These are phyloP conservation scores for Peromyscus aztecus DNA, from an alignment of 2,797 vertebrate genomes.

Conservation along the genomic window DNA sequence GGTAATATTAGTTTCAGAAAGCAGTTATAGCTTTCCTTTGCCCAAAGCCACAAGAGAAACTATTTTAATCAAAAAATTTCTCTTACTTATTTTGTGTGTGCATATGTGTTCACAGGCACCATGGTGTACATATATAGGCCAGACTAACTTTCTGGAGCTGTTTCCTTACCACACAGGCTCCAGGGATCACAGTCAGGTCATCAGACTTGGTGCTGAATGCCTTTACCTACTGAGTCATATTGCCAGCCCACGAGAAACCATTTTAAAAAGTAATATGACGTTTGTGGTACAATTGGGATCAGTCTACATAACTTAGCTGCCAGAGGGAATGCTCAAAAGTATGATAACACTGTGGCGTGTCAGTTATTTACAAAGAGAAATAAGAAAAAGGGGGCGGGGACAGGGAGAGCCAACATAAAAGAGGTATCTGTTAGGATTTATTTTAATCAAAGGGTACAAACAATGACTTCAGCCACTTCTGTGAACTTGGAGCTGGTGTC, in stretches of 20 bases:
- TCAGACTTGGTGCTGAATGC: too few relatives aligned
- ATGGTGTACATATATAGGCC: background rate
- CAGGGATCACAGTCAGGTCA: background rate
- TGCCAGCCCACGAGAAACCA: background rate
- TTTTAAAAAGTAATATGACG: background rate
- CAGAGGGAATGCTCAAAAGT: constrained; percentile 1
- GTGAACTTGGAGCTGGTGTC: constrained; percentile 3
- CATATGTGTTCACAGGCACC: background rate
- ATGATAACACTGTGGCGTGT: background rate
- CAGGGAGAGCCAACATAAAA: background rate
- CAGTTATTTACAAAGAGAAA: background rate
- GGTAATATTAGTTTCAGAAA: constrained; percentile 59
- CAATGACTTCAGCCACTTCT: background rate
- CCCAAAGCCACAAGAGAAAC: constrained; percentile 49
- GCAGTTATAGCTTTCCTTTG: constrained; percentile 37
- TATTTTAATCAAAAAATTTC: background rate
- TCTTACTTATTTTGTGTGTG: background rate
- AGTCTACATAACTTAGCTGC: background rate
- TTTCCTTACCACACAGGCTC: background rate
- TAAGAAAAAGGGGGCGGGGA: background rate
- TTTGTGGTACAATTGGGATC: background rate
- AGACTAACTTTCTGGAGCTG: background rate
- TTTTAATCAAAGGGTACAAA: background rate
- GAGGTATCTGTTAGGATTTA: background rate
- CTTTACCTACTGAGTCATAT: background rate